Base-by-base conservation (phyloP, 2,888 invertebrate genomes). In the Tyria jacobaeae region DNA sequence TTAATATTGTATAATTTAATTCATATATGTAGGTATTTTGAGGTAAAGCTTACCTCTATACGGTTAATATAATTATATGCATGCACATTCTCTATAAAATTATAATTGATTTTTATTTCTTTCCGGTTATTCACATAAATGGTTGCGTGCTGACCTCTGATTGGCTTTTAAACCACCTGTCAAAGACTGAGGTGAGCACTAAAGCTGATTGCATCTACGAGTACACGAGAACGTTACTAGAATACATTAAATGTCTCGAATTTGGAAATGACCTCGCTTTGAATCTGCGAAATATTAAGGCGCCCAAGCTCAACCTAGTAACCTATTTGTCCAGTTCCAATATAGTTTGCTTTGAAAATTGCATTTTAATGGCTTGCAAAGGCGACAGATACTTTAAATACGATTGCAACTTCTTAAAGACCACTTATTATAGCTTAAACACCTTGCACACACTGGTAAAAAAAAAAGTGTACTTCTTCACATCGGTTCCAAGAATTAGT, bases 61-160 rank as follows among this genome's bases (percentile, higher is more conserved):
- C 48, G 21, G 47, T 56, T 68, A 54, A 68, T 70, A 62, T 24
- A 62, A 62, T 66, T 55, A n/a, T 31, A 64, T 61, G 68, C 53
- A 68, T 76, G 68, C 66, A 70, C 64, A 73, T 77, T 68, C 63
- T 66, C 64, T 64, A 62, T 63, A 61, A 65, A 68, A 66, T 57
- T 60, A 41, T 71, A 68, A 73, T 75, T 66, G 67, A 68, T 64
- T 66, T 59, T 41, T 55, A 21, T 52, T 12, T 66, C 72, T 58
- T 71, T 68, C 74, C 74, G 66, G 60, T 64, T 66, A 50, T 65
- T 68, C 51, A 63, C 68, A 62, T 70, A 51, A 70, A 64, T 66
- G 68, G 58, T 71, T 61, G 76, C 75, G 66, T 75, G 75, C 54
- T 25, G 60, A 62, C 66, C 55, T 57, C 47, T 60, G 48, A 75